Evolutionary conservation across 2,888 invertebrate species (phyloP).

Genomic region (Ormia ochracea): DNA sequence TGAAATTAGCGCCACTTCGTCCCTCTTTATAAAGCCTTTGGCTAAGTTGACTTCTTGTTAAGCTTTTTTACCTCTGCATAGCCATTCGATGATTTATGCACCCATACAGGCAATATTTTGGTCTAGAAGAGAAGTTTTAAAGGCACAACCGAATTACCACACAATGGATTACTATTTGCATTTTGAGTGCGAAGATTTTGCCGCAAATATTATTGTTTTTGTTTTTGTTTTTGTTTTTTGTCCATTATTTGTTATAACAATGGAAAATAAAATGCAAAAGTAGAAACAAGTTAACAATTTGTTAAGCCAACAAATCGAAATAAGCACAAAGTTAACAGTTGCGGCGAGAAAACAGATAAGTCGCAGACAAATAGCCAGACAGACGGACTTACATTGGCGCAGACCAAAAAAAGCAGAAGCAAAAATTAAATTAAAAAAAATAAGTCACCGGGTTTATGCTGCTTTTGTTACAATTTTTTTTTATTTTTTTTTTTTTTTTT

Average conservation of each 20-base stretch:
- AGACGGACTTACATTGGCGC: neutral
- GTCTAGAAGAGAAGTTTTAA: slow-evolving; percentile 24
- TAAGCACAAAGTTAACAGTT: slow-evolving; percentile 6
- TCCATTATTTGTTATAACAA: slow-evolving; percentile 18
- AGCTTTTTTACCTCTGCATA: too few species aligned
- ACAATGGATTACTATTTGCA: slow-evolving; percentile 57
- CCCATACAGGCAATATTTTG: neutral
- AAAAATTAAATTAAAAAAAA: slow-evolving; percentile 52
- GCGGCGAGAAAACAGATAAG: slow-evolving; percentile 13
- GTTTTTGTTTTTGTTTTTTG: neutral
- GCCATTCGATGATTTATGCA: neutral
- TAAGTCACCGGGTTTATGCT: slow-evolving; percentile 59
- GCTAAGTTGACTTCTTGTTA: too few species aligned
- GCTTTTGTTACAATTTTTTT: slow-evolving; percentile 32
- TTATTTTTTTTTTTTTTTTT: neutral
- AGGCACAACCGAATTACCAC: slow-evolving; percentile 54
- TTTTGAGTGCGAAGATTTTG: slow-evolving; percentile 60
- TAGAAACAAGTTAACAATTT: slow-evolving; percentile 57
- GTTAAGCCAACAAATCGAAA: slow-evolving; percentile 55
- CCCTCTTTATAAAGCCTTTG: too few species aligned
- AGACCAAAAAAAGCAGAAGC: neutral
- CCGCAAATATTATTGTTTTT: slow-evolving; percentile 55
- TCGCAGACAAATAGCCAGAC: slow-evolving; percentile 24
- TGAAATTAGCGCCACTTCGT: too few species aligned
- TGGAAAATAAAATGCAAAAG: slow-evolving; percentile 15